Base-by-base conservation (phyloP, 2,888 invertebrate species). In the Lissonota sp. region DNA sequence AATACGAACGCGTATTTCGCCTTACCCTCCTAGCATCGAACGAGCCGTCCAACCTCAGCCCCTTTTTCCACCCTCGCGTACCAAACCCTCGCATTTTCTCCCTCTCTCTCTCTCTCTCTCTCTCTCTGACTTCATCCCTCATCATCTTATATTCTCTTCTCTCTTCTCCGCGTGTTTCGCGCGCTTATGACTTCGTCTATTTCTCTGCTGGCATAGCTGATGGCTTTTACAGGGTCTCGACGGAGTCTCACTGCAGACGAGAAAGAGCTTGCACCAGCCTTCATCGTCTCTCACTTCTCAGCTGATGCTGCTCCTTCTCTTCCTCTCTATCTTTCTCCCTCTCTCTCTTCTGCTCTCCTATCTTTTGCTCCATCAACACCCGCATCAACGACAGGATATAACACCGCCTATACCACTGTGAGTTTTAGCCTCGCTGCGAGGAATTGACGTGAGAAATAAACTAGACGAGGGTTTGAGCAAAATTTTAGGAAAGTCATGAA, bases 21-120 rank as follows among this genome's bases (percentile, higher is more conserved):
- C 83, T 26, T 26, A 1, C 80, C 80, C 79, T 80, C 82, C 75
- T 79, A 78, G 84, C 84, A 82, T 84, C 85, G 84, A 84, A 84
- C 79, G 80, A 81, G 81, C 79, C 80, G 70, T 80, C 83, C 79
- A 79, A 80, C 80, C 82, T 83, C 60, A 55, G 71, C 78, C 64
- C 82, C 70, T 66, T 58, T 75, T 66, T 69, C 80, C 75, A 58
- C 46, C 44, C 44, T 58, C 49, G 26, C 26, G 46, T 63, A 46
- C 66, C 69, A 67, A 72, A 8, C 8, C 60, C 69, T 60, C n/a
- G n/a, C n/a, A n/a, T n/a, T n/a, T n/a, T n/a, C n/a, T n/a, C n/a
- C n/a, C 26, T 26, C 26, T 26, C 3, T 26, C 3, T 26, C 26
- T 26, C 26, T 26, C 26, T 26, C 26, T 26, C 72, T 60, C 58